Evolutionary conservation across 1,140 invertebrate species (phyloP).

Genomic region (Saccostrea cuccullata): DNA sequence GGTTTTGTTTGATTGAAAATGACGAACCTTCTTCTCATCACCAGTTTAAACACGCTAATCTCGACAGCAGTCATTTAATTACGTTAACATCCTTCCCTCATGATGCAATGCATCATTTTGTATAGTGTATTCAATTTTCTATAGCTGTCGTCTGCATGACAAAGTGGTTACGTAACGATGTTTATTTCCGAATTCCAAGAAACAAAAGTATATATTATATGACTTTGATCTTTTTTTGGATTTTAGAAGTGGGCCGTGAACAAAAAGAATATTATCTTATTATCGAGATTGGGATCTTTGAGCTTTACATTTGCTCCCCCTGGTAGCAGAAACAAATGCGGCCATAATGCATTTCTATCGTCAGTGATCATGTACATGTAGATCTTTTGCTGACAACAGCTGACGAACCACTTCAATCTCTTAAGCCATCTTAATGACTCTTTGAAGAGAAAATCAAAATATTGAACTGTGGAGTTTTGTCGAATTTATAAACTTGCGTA

Average conservation of each 20-base stretch:
- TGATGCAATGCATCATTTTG: background rate
- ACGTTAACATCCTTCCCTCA: background rate
- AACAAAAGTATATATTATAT: slow-evolving; percentile 1
- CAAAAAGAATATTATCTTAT: background rate
- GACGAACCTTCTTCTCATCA: background rate
- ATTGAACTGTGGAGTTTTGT: background rate
- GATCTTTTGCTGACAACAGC: background rate
- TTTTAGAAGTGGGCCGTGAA: background rate
- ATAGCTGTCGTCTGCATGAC: slow-evolving; percentile 4
- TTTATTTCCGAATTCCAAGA: slow-evolving; percentile 6
- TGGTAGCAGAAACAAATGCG: background rate
- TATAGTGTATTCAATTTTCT: background rate
- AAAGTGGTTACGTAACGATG: slow-evolving; percentile 31
- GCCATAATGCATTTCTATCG: slow-evolving; percentile 2
- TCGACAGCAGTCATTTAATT: background rate
- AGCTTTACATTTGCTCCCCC: background rate
- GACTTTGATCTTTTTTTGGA: slow-evolving; percentile 4
- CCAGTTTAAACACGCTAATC: background rate
- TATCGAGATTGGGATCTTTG: background rate
- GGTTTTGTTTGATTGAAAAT: slow-evolving; percentile 24
- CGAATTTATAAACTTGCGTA: background rate
- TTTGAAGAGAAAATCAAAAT: slow-evolving; percentile 10
- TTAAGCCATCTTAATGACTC: background rate
- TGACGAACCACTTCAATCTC: background rate
- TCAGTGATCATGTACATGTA: background rate